These are phyloP conservation scores for Polia nebulosa DNA, from an alignment of 2,888 invertebrate genomes.

Conservation along the genomic window DNA sequence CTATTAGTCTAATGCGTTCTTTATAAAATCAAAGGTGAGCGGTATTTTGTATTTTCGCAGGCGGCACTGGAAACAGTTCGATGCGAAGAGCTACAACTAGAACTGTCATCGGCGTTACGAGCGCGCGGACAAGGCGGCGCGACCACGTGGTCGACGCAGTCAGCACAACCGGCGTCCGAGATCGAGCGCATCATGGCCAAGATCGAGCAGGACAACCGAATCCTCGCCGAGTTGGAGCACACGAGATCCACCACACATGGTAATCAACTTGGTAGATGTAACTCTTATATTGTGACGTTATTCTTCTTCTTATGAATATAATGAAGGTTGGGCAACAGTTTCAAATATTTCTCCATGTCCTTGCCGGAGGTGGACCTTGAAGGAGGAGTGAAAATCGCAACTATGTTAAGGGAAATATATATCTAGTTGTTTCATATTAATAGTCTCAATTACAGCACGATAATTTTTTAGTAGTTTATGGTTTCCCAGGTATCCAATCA, in stretches of 20 bases:
- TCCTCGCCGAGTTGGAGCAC: conserved; percentile 97
- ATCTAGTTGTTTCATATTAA: background rate
- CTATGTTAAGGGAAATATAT: background rate
- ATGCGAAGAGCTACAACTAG: conserved; percentile 97
- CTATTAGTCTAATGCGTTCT: background rate
- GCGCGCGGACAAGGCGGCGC: conserved; percentile 83
- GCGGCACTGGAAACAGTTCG: conserved; percentile 93
- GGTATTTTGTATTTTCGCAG: conserved; percentile 72
- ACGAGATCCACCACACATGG: conserved; percentile 93
- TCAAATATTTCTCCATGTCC: background rate
- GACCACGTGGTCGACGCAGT: conserved; percentile 81
- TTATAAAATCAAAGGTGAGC: background rate
- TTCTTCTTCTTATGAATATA: background rate
- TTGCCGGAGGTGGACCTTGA: too few species aligned
- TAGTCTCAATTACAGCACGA: conserved; percentile 4
- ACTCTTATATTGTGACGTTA: background rate
- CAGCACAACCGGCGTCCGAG: conserved; percentile 92
- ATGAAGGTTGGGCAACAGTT: background rate
- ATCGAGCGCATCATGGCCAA: conserved; percentile 98
- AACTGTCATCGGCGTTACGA: conserved; percentile 94
- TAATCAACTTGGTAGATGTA: conserved; percentile 66
- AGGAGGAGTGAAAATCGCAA: background rate
- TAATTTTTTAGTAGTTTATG: conserved; percentile 46
- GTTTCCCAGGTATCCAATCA: conserved; percentile 90
- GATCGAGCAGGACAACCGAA: conserved; percentile 97